phyloP scores from a whole-genome alignment of 1,140 invertebrate species.

The Drosophila takahashii region DNA sequence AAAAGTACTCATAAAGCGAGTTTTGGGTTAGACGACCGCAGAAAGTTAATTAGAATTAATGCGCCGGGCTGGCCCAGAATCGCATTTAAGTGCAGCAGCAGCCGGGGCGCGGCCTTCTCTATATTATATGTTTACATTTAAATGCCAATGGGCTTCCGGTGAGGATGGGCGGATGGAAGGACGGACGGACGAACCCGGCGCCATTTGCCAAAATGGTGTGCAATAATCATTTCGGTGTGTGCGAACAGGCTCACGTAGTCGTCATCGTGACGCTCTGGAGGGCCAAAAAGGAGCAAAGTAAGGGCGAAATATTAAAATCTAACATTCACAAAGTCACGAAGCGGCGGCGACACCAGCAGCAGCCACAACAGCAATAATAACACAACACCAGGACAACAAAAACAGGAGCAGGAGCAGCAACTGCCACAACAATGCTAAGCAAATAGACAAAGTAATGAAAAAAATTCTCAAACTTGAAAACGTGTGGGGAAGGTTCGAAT shows the following conservation, averaged over 20 bases:
- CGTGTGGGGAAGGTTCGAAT: background rate
- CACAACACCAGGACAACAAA: slow-evolving; percentile 33
- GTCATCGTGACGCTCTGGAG: slow-evolving; percentile 66
- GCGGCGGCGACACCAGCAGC: slow-evolving; percentile 52
- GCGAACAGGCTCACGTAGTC: slow-evolving; percentile 67
- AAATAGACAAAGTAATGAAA: slow-evolving; percentile 79
- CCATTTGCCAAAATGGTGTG: slow-evolving; percentile 67
- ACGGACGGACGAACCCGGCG: background rate
- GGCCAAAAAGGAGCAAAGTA: slow-evolving; percentile 34
- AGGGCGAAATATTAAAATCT: slow-evolving; percentile 74
- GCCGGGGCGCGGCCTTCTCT: slow-evolving; percentile 2
- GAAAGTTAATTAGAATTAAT: slow-evolving; percentile 84
- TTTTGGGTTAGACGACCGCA: slow-evolving; percentile 65
- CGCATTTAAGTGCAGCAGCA: slow-evolving; percentile 70
- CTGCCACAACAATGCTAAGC: slow-evolving; percentile 59
- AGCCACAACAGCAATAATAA: slow-evolving; percentile 55
- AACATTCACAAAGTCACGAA: slow-evolving; percentile 65
- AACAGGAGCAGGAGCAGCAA: slow-evolving; percentile 29
- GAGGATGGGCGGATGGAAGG: background rate
- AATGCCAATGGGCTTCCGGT: slow-evolving; percentile 43
- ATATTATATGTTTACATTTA: slow-evolving; percentile 67
- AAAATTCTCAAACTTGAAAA: slow-evolving; percentile 29
- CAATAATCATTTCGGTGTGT: slow-evolving; percentile 76
- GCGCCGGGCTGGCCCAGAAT: slow-evolving; percentile 65
- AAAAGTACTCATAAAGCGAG: slow-evolving; percentile 66